Conservation (phyloP, 2,113 vertebrate genomes). For the Hucho hucho region DNA sequence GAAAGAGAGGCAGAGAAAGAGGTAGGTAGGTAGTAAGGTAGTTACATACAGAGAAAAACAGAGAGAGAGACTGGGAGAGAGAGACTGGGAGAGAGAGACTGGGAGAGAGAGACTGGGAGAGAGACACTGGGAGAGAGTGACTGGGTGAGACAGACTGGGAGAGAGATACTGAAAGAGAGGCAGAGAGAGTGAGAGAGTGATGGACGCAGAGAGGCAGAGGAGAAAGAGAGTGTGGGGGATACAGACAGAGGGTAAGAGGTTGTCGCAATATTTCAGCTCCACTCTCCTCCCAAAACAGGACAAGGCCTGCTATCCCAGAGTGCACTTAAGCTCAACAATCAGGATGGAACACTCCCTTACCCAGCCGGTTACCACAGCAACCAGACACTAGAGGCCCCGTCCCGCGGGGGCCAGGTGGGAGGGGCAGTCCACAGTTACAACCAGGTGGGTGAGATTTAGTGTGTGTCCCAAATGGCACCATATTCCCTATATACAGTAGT, state of each 20-base stretch:
- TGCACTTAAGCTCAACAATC: constrained; percentile 93
- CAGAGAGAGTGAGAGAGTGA: not conserved
- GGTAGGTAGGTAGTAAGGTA: too few relatives aligned
- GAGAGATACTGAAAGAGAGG: not conserved
- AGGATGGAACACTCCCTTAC: constrained; percentile 91
- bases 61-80: too few relatives aligned
- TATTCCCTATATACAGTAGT: not conserved
- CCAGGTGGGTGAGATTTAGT: not conserved
- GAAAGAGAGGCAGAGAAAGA: not conserved
- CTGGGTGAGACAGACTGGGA: too few relatives aligned
- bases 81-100: too few relatives aligned
- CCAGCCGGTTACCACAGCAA: constrained; percentile 96
- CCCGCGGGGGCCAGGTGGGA: constrained; percentile 83
- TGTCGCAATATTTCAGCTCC: not conserved
- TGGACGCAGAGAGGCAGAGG: constrained; percentile 23
- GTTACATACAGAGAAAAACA: too few relatives aligned
- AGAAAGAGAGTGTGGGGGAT: not conserved
- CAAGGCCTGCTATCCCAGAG: constrained; percentile 97
- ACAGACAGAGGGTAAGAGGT: constrained; percentile 12
- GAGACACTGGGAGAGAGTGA: too few relatives aligned
- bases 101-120: too few relatives aligned
- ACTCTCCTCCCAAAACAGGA: constrained; percentile 68
- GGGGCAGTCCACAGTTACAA: constrained; percentile 90
- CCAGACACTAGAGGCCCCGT: constrained; percentile 85
- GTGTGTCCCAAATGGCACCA: not conserved